Base-by-base conservation (phyloP, 2,113 vertebrate genomes). In the Dendrocopos noguchii region DNA sequence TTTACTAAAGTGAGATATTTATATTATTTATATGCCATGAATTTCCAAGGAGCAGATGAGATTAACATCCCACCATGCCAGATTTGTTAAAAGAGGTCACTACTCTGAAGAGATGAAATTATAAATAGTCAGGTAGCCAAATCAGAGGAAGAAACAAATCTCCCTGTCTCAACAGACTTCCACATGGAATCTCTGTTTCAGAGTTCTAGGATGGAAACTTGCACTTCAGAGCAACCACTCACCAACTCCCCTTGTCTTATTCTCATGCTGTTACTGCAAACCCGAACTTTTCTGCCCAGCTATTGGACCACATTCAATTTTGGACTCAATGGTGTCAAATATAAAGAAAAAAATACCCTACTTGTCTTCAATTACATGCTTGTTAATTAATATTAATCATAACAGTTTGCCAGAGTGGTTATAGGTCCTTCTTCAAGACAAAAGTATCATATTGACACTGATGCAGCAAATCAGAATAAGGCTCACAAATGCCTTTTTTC, bases 271-370 rank as follows among this genome's bases (percentile, higher is more conserved):
- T 39, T 71, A 34, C 50, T 63, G 13, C 4, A 53, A 65, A 70
- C 15, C 0, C 5, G 63, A 25, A 4, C 0, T 15, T 63, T 68
- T n/a, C 39, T 61, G 4, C 5, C 20, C 20, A 47, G 3, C 0
- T 0, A 1, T 7, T 56, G 5, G 2, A 7, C 53, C 14, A 2
- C 7, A 33, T 71, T 65, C 11, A 1, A 2, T 52, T 87, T 67
- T 1, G 0, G 0, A 36, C 29, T 31, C 52, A 7, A 7, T 22
- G 3, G 2, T 22, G 3, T 57, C 31, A 53, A 64, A 59, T 5
- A 14, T 6, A 33, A 47, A 13, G 6, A 39, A 68, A 39, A 39
- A 36, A 4, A 2, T 0, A 3, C 3, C 2, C 9, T 21, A 19
- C 3, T 68, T 42, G 1, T 4, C 7, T 44, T 12, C 33, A 87